Evolutionary conservation across 2,113 vertebrate genomes (phyloP).

Genomic region (Brienomyrus longianalis): DNA sequence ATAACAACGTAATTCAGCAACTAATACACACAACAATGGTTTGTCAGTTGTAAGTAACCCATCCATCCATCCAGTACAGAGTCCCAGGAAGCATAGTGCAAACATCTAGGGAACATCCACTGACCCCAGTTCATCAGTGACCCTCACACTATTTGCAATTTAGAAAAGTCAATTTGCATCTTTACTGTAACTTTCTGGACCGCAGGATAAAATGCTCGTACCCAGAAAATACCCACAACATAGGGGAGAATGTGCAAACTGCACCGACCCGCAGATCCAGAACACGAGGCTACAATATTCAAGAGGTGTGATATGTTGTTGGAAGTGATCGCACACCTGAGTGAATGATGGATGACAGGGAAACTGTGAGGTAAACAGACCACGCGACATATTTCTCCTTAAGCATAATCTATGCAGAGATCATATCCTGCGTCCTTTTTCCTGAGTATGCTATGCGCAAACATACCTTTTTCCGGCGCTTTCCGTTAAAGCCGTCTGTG

Average conservation of each 20-base stretch:
- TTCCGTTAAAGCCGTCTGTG: conserved; percentile 35
- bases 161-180: not conserved
- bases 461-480: conserved; percentile 42
- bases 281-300: not conserved
- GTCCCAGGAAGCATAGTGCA: not conserved
- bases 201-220: not conserved
- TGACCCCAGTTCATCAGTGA: not conserved
- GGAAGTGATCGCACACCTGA: not conserved
- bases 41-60: not conserved
- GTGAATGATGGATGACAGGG: not conserved
- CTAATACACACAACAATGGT: not conserved
- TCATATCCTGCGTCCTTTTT: not conserved
- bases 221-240: not conserved
- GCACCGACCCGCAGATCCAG: not conserved
- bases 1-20: not conserved
- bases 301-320: not conserved
- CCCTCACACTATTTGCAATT: not conserved
- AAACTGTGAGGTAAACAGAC: not conserved
- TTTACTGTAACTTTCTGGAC: not conserved
- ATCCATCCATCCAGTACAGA: not conserved
- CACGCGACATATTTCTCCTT: not conserved
- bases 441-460: not conserved
- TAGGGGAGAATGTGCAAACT: not conserved
- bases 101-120: not conserved
- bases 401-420: not conserved